Evolutionary conservation across 2,113 vertebrate genomes (phyloP), one percentile per base, ranked within the genome.

Genomic region (Coracopsis vasa): DNA sequence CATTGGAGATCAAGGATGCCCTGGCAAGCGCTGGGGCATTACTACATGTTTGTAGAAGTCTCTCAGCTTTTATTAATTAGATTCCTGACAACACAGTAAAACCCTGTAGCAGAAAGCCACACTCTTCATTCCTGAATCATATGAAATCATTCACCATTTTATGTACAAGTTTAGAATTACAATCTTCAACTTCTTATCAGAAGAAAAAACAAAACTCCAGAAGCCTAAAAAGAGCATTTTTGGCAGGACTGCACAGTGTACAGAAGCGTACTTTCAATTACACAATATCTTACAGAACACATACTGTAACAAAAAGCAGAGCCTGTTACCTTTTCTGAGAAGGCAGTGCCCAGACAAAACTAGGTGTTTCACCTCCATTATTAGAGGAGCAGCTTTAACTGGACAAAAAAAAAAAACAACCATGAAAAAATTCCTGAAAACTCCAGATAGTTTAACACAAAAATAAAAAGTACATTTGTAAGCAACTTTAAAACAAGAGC

Each of bases 131-230:
- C 86, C 80, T 71, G 84, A 64, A 83, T 96, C 81, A 95, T 86
- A 96, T 35, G 81, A 98, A 97, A 97, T 89, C 58, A 97, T 64
- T 94, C 90, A 93, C 81, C 86, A 80, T 84, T 96, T 97, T 97
- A 97, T 74, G 45, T 97, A 97, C 90, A 96, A 90, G 82, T 94
- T 97, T 89, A 96, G 93, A 96, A 89, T 95, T 96, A 97, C 90
- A 97, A 90, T 97, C 94, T 97, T 89, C 70, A 87, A 64, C 77
- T 94, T 96, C 97, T 97, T 94, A 96, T 96, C 96, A 96, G 90
- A 82, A 97, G 95, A 95, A 97, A 94, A 82, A 75, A 58, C n/a
- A 81, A 73, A 37, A 0, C n/a, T n/a, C 80, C 61, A 56, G 96
- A 95, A 95, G 75, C 84, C 90, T 90, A 93, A 97, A 91, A 71